phyloP scores from a whole-genome alignment of 2,113 vertebrate species.

The Sphyrna mokarran region DNA sequence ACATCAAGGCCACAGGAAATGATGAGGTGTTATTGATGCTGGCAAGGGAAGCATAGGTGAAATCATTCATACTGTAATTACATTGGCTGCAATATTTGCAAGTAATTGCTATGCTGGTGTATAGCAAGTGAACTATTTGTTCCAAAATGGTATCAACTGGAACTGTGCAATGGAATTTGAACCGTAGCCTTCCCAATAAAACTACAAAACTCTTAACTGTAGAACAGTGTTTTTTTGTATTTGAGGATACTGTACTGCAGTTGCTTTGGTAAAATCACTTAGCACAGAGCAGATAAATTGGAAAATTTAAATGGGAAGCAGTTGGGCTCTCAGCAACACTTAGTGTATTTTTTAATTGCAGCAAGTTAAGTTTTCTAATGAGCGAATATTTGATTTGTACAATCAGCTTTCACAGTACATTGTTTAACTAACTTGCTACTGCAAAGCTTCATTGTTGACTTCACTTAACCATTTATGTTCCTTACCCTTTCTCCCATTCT shows the following conservation, averaged over 20 bases:
- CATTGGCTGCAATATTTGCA: not conserved
- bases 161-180: not conserved
- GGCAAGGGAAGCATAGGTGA: not conserved
- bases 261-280: not conserved
- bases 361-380: not conserved
- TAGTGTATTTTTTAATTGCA: not conserved
- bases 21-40: not conserved
- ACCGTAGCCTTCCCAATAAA: not conserved
- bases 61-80: not conserved
- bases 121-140: not conserved
- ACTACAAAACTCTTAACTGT: not conserved
- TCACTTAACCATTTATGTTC: not conserved
- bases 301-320: not conserved
- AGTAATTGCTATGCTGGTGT: not conserved
- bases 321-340: slow-evolving; percentile 12
- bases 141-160: not conserved
- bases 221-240: not conserved
- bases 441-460: slow-evolving; percentile 38
- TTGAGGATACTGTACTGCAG: not conserved
- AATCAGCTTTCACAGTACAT: slow-evolving; percentile 38
- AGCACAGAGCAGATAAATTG: not conserved
- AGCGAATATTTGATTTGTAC: not conserved
- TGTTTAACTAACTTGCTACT: slow-evolving; percentile 39
- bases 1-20: not conserved
- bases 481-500: slow-evolving; percentile 19